Evolutionary conservation across 2,113 vertebrate genomes (phyloP).

Genomic region (human (Homo sapiens)): DNA sequence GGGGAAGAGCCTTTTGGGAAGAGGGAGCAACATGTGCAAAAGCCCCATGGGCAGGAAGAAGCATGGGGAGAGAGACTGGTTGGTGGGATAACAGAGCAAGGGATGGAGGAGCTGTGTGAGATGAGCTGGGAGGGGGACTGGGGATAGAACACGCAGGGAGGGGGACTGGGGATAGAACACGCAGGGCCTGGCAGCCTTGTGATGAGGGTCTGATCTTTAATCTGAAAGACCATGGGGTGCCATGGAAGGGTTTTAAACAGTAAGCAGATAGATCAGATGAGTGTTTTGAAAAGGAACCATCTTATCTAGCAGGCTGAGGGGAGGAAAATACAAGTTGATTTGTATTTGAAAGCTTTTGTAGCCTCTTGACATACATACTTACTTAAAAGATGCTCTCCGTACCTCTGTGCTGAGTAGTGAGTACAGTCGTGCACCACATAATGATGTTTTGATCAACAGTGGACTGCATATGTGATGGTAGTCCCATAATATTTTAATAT

Average conservation of each 20-base stretch:
- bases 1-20: background rate
- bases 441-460: background rate
- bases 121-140: background rate
- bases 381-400: background rate
- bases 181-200: background rate
- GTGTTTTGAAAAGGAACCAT: background rate
- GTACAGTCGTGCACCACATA: background rate
- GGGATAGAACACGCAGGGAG: background rate
- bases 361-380: background rate
- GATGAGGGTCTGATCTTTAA: background rate
- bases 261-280: background rate
- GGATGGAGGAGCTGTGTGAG: background rate
- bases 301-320: background rate
- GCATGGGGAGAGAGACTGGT: rapidly evolving
- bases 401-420: background rate
- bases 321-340: background rate
- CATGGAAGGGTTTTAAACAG: background rate
- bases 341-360: background rate
- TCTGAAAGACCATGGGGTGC: background rate
- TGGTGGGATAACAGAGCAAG: background rate
- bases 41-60: background rate
- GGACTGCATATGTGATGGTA: background rate
- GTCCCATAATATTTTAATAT: background rate
- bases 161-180: background rate
- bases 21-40: background rate